phyloP scores from a whole-genome alignment of 2,888 invertebrate genomes.

The Synanthedon vespiformis region DNA sequence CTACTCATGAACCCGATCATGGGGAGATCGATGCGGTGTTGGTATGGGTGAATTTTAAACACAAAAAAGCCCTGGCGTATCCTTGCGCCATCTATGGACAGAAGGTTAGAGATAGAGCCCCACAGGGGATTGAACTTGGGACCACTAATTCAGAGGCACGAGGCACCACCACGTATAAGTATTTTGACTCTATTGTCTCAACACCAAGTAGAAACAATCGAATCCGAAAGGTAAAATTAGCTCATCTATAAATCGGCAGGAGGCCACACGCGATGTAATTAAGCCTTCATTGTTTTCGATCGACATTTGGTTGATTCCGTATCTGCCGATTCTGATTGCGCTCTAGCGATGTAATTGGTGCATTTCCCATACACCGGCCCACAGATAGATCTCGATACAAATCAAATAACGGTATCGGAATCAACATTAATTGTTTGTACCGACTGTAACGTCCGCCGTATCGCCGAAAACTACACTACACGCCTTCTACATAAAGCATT shows the following conservation, averaged over 20 bases:
- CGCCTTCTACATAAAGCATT: not conserved
- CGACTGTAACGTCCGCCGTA: constrained; percentile 25
- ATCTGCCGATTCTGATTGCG: constrained; percentile 19
- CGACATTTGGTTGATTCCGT: constrained; percentile 16
- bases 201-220: too few species aligned
- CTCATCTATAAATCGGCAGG: not conserved
- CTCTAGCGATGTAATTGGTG: constrained; percentile 41
- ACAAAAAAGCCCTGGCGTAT: too few species aligned
- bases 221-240: too few species aligned
- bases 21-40: too few species aligned
- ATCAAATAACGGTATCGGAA: constrained; percentile 53
- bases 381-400: constrained; percentile 37
- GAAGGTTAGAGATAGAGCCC: too few species aligned
- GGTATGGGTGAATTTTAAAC: not conserved
- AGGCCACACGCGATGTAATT: constrained; percentile 25
- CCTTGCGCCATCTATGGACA: too few species aligned
- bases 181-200: too few species aligned
- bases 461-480: not conserved
- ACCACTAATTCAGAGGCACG: not conserved
- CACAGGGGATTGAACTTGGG: too few species aligned
- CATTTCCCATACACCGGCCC: constrained; percentile 42
- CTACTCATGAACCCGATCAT: too few species aligned
- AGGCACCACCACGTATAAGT: too few species aligned
- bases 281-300: constrained; percentile 29
- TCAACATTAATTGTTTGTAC: constrained; percentile 55